Percentiles rank a stretch among this genome's conserved stretches.
These are phyloP conservation scores for Adelphocoris suturalis DNA, from an alignment of 2,888 invertebrate species.

Conservation along the genomic window DNA sequence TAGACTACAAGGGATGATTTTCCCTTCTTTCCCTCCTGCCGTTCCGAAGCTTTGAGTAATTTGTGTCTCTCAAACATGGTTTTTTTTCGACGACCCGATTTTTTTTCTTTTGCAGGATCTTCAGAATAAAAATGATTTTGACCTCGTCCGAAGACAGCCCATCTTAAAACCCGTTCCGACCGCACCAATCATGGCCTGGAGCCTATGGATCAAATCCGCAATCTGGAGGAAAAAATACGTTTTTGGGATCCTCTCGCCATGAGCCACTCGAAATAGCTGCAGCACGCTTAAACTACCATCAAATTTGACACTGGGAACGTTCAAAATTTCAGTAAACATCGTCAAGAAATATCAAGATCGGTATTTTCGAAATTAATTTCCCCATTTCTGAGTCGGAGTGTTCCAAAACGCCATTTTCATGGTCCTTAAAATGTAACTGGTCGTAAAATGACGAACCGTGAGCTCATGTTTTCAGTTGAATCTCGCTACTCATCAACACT, in stretches of 20 bases:
- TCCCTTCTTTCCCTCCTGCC: background rate
- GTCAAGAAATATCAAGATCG: too few species aligned
- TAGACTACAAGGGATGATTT: too few species aligned
- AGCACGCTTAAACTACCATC: too few species aligned
- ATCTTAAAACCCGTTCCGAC: slow-evolving; percentile 17
- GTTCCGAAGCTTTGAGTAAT: background rate
- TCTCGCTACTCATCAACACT: too few species aligned
- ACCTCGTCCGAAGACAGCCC: slow-evolving; percentile 54
- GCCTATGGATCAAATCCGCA: slow-evolving; percentile 48
- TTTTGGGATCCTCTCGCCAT: background rate
- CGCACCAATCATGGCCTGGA: slow-evolving; percentile 24
- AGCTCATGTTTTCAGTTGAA: too few species aligned
- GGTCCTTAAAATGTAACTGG: too few species aligned
- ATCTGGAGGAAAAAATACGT: slow-evolving; percentile 52
- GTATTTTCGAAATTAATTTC: too few species aligned
- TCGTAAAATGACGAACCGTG: too few species aligned
- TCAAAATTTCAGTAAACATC: background rate
- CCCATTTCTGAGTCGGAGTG: too few species aligned
- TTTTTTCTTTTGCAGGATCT: background rate
- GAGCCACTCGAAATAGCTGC: background rate
- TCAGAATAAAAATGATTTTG: background rate
- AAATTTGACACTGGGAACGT: background rate
- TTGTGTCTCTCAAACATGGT: background rate
- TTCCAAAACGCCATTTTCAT: too few species aligned
- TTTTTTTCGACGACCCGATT: background rate